phyloP scores from a whole-genome alignment of 2,888 invertebrate genomes.

The Epistrophe grossulariae region DNA sequence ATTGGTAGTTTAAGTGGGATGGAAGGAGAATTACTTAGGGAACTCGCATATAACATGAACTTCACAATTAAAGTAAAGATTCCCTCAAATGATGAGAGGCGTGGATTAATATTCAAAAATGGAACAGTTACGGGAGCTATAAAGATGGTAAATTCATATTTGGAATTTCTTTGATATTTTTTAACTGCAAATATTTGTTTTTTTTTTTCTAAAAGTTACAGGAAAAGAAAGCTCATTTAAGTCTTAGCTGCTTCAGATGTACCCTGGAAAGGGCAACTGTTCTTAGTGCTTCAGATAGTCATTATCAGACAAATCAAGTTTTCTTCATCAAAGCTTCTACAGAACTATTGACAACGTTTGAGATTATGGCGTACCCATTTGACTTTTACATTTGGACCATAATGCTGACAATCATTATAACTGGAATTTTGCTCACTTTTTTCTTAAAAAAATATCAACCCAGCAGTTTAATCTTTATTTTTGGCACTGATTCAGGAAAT shows the following conservation, averaged over 20 bases:
- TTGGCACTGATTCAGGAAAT: conserved; percentile 9
- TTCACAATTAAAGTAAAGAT: conserved; percentile 70
- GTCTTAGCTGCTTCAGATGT: conserved; percentile 78
- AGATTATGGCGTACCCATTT: conserved; percentile 77
- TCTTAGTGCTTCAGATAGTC: conserved; percentile 77
- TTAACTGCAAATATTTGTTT: background rate
- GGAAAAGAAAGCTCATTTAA: conserved; percentile 75
- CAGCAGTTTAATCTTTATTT: conserved; percentile 29
- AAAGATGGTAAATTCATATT: conserved; percentile 77
- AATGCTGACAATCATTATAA: conserved; percentile 41
- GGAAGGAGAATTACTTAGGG: conserved; percentile 77
- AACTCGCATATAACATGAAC: conserved; percentile 77
- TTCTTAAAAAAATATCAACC: conserved; percentile 27
- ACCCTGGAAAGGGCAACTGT: conserved; percentile 58
- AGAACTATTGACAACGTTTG: conserved; percentile 75
- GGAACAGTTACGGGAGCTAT: conserved; percentile 38
- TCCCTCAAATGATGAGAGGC: conserved; percentile 75
- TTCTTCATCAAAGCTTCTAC: conserved; percentile 66
- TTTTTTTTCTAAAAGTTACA: conserved; percentile 75
- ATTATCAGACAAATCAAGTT: conserved; percentile 77
- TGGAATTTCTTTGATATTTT: background rate
- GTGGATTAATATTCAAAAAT: conserved; percentile 63
- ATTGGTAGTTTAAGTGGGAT: conserved; percentile 70
- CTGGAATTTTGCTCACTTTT: conserved; percentile 24
- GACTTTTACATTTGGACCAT: conserved; percentile 76